Conservation (phyloP, 2,797 vertebrate species). For the Tachyglossus aculeatus region DNA sequence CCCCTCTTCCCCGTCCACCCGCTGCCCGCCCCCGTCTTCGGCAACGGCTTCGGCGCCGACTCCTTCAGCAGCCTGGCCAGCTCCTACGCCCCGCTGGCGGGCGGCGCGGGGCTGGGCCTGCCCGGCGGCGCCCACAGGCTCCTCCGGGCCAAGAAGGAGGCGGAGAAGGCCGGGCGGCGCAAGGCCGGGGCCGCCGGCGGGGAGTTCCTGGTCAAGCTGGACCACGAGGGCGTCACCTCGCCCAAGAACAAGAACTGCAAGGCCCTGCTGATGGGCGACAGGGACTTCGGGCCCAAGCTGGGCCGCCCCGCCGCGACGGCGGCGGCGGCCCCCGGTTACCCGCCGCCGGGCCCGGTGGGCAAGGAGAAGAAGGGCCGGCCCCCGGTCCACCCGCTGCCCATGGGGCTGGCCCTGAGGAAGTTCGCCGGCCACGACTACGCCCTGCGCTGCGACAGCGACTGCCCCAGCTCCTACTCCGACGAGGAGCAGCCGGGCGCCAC, state of each 20-base stretch:
- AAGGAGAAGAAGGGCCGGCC: constrained; percentile 84
- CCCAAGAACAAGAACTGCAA: constrained; percentile 96
- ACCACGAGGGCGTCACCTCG: constrained; percentile 97
- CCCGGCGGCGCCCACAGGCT: constrained; percentile 75
- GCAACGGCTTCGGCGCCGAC: constrained; percentile 90
- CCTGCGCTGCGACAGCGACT: constrained; percentile 90
- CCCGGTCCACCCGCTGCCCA: constrained; percentile 74
- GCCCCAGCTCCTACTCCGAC: constrained; percentile 93
- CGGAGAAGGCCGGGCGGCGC: constrained; percentile 72
- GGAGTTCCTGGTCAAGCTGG: constrained; percentile 92
- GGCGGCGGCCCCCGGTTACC: constrained; percentile 79
- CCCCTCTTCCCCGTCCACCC: constrained; percentile 79
- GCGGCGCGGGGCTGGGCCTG: constrained; percentile 63
- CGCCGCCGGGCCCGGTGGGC: constrained; percentile 76
- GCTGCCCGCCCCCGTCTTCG: constrained; percentile 83
- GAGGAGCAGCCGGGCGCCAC: constrained; percentile 81
- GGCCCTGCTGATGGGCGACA: constrained; percentile 85
- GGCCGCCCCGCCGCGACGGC: constrained; percentile 67
- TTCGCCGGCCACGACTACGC: constrained; percentile 82
- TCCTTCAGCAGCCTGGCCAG: constrained; percentile 96
- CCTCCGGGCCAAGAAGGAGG: constrained; percentile 76
- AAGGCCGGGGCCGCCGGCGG: constrained; percentile 66
- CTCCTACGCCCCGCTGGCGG: constrained; percentile 85
- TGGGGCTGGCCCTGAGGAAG: constrained; percentile 81
- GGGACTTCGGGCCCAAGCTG: constrained; percentile 76